A percentile compares a stretch with the other conserved stretches of the same genome.
Evolutionary conservation across 2,797 vertebrate species (phyloP).

Genomic region (Argya squamiceps): DNA sequence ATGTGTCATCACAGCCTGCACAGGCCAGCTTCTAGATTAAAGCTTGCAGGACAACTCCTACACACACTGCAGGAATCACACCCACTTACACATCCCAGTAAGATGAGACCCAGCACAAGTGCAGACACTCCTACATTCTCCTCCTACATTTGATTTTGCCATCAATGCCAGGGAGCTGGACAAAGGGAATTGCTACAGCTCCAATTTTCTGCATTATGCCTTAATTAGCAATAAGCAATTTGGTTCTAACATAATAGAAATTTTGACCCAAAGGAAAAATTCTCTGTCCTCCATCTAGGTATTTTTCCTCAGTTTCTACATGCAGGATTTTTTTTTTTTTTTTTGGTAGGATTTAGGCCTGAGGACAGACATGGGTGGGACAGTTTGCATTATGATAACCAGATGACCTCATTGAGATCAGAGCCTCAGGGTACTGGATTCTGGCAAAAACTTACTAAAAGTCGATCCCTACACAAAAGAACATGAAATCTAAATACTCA

Average conservation of each 20-base stretch:
- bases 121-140: background rate
- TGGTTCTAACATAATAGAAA: background rate
- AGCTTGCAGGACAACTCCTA: background rate
- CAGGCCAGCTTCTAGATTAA: background rate
- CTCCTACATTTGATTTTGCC: background rate
- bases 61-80: background rate
- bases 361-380: background rate
- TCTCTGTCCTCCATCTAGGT: background rate
- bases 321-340: background rate
- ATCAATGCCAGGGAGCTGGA: background rate
- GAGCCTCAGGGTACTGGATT: background rate
- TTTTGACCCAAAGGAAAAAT: background rate
- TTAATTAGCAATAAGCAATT: background rate
- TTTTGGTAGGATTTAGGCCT: background rate
- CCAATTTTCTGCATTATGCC: background rate
- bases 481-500: background rate
- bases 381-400: background rate
- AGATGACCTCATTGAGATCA: background rate
- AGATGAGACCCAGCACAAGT: background rate
- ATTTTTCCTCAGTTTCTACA: background rate
- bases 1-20: background rate
- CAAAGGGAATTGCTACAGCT: background rate
- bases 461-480: background rate
- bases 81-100: background rate
- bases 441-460: background rate